These are phyloP conservation scores for Lasioglossum lativentre DNA, from an alignment of 2,888 invertebrate species.

Conservation along the genomic window DNA sequence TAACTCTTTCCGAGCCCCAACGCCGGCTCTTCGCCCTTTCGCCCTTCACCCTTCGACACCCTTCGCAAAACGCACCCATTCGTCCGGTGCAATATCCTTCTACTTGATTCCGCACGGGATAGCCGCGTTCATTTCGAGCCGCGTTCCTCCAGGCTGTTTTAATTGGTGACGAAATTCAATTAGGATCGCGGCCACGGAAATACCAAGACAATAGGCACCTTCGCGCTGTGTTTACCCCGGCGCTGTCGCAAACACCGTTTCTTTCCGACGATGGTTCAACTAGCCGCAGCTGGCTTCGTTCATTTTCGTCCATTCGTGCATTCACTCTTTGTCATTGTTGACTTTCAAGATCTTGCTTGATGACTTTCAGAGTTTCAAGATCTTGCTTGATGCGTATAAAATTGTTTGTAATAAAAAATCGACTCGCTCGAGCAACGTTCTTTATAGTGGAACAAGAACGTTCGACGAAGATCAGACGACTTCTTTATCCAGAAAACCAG, in stretches of 20 bases:
- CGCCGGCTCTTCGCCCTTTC: constrained; percentile 36
- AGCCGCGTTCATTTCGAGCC: constrained; percentile 41
- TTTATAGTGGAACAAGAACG: not conserved
- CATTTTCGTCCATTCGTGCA: not conserved
- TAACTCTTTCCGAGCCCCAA: constrained; percentile 80
- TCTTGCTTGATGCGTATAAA: too few species aligned
- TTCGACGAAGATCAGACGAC: not conserved
- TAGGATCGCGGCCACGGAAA: constrained; percentile 6
- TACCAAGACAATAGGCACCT: not conserved
- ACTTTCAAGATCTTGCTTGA: too few species aligned
- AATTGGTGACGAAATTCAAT: constrained; percentile 49
- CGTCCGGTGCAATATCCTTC: constrained; percentile 62
- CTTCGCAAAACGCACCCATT: constrained; percentile 41
- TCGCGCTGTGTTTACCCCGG: not conserved
- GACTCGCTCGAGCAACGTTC: too few species aligned
- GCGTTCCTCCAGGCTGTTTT: constrained; percentile 41
- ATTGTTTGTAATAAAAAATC: too few species aligned
- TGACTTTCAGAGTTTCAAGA: too few species aligned
- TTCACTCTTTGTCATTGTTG: too few species aligned
- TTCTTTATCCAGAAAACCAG: not conserved
- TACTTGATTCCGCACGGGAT: constrained; percentile 44
- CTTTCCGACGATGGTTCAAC: not conserved
- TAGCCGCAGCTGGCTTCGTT: not conserved
- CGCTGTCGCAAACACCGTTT: not conserved
- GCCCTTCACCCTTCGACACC: constrained; percentile 65